Base-by-base conservation (phyloP, 2,888 invertebrate species). In the Brachyopa scutellaris region DNA sequence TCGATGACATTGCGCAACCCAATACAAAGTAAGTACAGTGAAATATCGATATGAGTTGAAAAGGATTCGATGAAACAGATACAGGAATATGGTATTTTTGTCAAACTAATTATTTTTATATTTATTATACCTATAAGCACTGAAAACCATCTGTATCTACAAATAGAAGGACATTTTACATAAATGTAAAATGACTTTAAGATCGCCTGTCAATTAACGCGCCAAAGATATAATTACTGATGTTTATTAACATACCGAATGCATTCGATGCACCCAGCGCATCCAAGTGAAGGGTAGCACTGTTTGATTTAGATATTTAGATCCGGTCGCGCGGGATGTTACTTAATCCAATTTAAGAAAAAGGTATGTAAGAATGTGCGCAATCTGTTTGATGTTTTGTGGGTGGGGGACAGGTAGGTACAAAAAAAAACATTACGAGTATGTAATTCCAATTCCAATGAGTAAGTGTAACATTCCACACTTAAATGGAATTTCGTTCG, bases 381-480 rank as follows among this genome's bases (percentile, higher is more conserved):
- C 64, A 51, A 8, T 36, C n/a, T 49, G 49, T 51, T 38, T 62
- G 62, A 64, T 49, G 17, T 38, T 51, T n/a, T n/a, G n/a, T n/a
- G n/a, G n/a, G n/a, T n/a, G n/a, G n/a, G n/a, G n/a, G n/a, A n/a
- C 26, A 26, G 3, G 26, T 5, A 26, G 26, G 4, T 26, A 26
- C 26, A 26, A 3, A 6, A 26, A 33, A 53, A 15, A 36, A 19
- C 17, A 29, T 5, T 7, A 11, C 29, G 9, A 15, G 26, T 49
- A 15, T 15, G 26, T 38, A 72, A 61, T 53, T 51, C 42, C 40
- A 42, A 62, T 53, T 36, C 62, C 17, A 51, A 19, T 53, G 62
- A 53, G 62, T 72, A 72, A 62, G 62, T 72, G 53, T 62, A 45
- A 72, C 11, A 62, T 62, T 62, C 62, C 61, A 42, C 72, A 72